Evolutionary conservation across 1,140 invertebrate species (phyloP).

Genomic region (Condylostylus longicornis): DNA sequence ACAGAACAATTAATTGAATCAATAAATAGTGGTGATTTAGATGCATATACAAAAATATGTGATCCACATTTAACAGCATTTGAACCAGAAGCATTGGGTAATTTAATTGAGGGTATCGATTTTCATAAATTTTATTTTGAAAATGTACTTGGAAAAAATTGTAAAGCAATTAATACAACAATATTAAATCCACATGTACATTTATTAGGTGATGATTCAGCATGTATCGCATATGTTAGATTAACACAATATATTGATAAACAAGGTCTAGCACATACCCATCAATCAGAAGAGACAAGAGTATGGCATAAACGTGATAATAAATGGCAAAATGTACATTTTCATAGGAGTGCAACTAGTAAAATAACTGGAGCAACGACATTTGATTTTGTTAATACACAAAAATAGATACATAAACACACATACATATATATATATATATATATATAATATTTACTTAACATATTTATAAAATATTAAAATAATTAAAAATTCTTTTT

Average conservation of each 20-base stretch:
- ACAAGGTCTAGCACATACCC: slow-evolving; percentile 77
- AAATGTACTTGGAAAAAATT: slow-evolving; percentile 83
- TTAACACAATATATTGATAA: slow-evolving; percentile 96
- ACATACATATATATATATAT: no score
- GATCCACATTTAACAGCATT: slow-evolving; percentile 97
- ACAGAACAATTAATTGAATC: slow-evolving; percentile 90
- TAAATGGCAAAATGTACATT: slow-evolving; percentile 97
- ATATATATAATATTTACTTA: no score
- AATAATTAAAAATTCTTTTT: no score
- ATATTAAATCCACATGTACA: slow-evolving; percentile 99
- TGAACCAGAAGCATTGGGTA: slow-evolving; percentile 96
- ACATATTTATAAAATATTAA: no score
- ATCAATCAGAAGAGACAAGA: slow-evolving; percentile 88
- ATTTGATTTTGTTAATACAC: slow-evolving; percentile 27
- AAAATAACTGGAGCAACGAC: slow-evolving; percentile 31
- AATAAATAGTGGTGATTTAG: slow-evolving; percentile 89
- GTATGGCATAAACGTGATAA: slow-evolving; percentile 95
- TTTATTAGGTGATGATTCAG: slow-evolving; percentile 91
- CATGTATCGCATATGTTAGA: slow-evolving; percentile 95
- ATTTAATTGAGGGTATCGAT: slow-evolving; percentile 98
- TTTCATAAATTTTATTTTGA: slow-evolving; percentile 99
- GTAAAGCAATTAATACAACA: slow-evolving; percentile 90
- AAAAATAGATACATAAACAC: no score
- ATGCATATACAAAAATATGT: slow-evolving; percentile 88
- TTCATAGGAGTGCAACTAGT: slow-evolving; percentile 57